Conservation (phyloP, 2,888 invertebrate species). For the Silvanus unidentatus region DNA sequence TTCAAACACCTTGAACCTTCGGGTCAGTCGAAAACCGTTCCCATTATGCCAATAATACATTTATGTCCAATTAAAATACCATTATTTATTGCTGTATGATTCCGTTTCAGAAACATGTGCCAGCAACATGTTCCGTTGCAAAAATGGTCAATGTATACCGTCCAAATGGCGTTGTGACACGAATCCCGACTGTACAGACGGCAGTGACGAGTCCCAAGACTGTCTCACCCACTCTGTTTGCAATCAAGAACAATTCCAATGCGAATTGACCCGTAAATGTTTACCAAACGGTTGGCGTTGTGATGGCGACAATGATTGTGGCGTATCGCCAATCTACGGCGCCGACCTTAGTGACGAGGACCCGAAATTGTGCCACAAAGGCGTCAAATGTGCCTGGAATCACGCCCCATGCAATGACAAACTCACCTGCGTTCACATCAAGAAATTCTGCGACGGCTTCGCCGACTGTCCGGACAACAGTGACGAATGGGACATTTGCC, state of each 20-base stretch:
- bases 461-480: slow-evolving; percentile 63
- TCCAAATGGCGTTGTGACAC: slow-evolving; percentile 59
- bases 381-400: slow-evolving; percentile 61
- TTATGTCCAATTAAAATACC: too few relatives aligned
- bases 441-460: slow-evolving; percentile 61
- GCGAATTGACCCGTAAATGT: slow-evolving; percentile 63
- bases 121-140: slow-evolving; percentile 51
- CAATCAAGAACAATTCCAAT: slow-evolving; percentile 68
- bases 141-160: slow-evolving; percentile 56
- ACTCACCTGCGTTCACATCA: slow-evolving; percentile 55
- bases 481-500: slow-evolving; percentile 68
- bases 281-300: slow-evolving; percentile 54
- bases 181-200: slow-evolving; percentile 58
- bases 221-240: slow-evolving; percentile 52
- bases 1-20: too few relatives aligned
- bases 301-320: slow-evolving; percentile 30
- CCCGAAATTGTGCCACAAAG: slow-evolving; percentile 55
- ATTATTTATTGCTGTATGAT: too few relatives aligned
- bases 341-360: slow-evolving; percentile 66
- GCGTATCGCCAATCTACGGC: slow-evolving; percentile 43
- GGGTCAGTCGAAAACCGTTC: too few relatives aligned
- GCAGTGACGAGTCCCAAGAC: slow-evolving; percentile 54
- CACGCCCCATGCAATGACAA: slow-evolving; percentile 60
- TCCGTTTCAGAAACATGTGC: slow-evolving; percentile 21
- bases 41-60: too few relatives aligned